Base-by-base conservation (phyloP, 2,113 vertebrate genomes). In the Ochotona curzoniae region DNA sequence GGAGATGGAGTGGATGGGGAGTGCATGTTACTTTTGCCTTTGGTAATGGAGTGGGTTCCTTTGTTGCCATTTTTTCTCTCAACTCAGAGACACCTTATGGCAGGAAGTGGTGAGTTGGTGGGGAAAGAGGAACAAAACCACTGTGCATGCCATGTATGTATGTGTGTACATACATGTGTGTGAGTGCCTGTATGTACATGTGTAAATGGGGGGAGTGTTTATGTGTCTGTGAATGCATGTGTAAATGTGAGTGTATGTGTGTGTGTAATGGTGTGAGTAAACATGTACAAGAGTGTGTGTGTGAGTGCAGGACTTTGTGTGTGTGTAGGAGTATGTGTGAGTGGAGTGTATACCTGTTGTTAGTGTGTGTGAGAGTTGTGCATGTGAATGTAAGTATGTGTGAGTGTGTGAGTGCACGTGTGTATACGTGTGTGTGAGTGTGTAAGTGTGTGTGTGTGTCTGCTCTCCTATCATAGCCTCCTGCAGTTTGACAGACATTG, bases 401-500 rank as follows among this genome's bases (percentile, higher is more conserved):
- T 54, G 54, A 54, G 54, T 35, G 44, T 92, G 32, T 32, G 14
- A 47, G 63, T n/a, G 18, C 60, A 26, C 11, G 25, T 6, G n/a
- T 51, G 30, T 18, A 5, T 11, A 7, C 21, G 20, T n/a, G 18
- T 2, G 8, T 15, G 7, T 0, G 13, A 15, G 26, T 17, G 20
- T 12, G 11, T 23, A 17, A 1, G 5, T 8, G 11, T 25, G 30
- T 5, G 20, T 4, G 5, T 18, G 20, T 2, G 5, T 21, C 21
- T 23, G 0, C 21, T 15, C 0, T 0, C 0, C 9, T 2, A 1
- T 1, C 54, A 18, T 12, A 1, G 0, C n/a, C 15, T 10, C 15
- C 49, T 66, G 57, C 28, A 30, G 18, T 28, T 23, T 38, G 66
- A 10, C 9, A 0, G 4, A 17, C 30, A 12, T 87, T 23, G 49